phyloP scores from a whole-genome alignment of 2,797 vertebrate species.

The Nannoperca obscura region DNA sequence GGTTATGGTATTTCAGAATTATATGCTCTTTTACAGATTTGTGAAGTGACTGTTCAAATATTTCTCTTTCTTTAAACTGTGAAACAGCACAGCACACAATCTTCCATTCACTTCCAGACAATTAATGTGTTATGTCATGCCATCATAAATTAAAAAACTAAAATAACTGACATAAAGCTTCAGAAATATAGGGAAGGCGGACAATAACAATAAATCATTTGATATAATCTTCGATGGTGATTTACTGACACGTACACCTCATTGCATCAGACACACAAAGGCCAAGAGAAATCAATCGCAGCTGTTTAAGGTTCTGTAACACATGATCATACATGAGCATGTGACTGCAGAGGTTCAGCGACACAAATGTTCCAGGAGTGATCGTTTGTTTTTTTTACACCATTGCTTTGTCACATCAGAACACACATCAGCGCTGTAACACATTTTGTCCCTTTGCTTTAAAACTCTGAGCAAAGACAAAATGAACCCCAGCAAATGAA shows the following conservation, averaged over 20 bases:
- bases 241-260: conserved; percentile 57
- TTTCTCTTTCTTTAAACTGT: conserved; percentile 9
- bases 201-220: conserved; percentile 32
- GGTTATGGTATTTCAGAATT: conserved; percentile 11
- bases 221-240: conserved; percentile 30
- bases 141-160: conserved; percentile 22
- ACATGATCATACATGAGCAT: conserved; percentile 54
- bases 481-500: conserved; percentile 26
- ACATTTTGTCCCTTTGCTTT: conserved; percentile 28
- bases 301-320: conserved; percentile 67
- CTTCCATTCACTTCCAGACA: conserved; percentile 11
- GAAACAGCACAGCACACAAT: conserved; percentile 18
- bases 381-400: conserved; percentile 23
- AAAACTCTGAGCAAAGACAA: conserved; percentile 26
- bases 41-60: conserved; percentile 10
- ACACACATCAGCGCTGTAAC: conserved; percentile 31
- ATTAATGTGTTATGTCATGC: conserved; percentile 18
- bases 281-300: conserved; percentile 58
- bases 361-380: conserved; percentile 59
- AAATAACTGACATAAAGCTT: conserved; percentile 22
- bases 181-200: conserved; percentile 25
- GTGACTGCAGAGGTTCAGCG: conserved; percentile 48
- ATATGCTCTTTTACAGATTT: conserved; percentile 18
- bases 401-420: conserved; percentile 41
- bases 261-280: conserved; percentile 57